Evolutionary conservation across 2,113 vertebrate species (phyloP).

Genomic region (Numenius arquata): DNA sequence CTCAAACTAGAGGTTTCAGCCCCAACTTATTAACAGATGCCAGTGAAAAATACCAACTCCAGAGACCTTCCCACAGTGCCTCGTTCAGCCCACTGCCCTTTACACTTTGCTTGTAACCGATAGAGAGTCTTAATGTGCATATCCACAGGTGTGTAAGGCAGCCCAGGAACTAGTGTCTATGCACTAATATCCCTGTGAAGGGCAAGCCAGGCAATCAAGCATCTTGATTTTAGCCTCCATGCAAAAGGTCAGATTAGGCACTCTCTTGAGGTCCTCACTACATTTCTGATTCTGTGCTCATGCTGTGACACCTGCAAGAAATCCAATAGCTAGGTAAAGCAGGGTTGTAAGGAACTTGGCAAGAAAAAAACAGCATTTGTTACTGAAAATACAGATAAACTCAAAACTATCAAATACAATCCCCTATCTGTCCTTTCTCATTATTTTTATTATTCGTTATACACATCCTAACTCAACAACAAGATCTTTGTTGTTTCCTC

Average conservation of each 20-base stretch:
- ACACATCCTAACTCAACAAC: background rate
- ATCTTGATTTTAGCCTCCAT: background rate
- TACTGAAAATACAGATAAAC: background rate
- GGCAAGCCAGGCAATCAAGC: background rate
- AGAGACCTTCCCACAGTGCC: background rate
- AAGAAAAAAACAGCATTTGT: background rate
- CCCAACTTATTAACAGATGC: slow-evolving; percentile 17
- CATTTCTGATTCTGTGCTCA: background rate
- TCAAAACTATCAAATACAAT: background rate
- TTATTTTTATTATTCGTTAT: background rate
- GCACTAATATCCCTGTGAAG: background rate
- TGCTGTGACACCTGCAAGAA: background rate
- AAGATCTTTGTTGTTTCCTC: background rate
- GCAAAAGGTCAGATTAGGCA: slow-evolving; percentile 35
- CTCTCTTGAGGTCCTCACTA: background rate
- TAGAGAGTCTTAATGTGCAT: background rate
- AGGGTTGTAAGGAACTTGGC: background rate
- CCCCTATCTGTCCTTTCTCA: background rate
- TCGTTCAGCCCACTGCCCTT: background rate
- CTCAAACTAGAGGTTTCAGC: slow-evolving; percentile 30
- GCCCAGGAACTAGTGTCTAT: background rate
- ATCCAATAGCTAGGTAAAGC: background rate
- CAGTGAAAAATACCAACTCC: background rate
- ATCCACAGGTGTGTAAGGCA: background rate
- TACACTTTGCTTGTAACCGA: slow-evolving; percentile 1